A percentile compares a stretch with the other conserved stretches of the same genome.
Evolutionary conservation across 2,113 vertebrate species (phyloP).

Genomic region (Tapirus terrestris): DNA sequence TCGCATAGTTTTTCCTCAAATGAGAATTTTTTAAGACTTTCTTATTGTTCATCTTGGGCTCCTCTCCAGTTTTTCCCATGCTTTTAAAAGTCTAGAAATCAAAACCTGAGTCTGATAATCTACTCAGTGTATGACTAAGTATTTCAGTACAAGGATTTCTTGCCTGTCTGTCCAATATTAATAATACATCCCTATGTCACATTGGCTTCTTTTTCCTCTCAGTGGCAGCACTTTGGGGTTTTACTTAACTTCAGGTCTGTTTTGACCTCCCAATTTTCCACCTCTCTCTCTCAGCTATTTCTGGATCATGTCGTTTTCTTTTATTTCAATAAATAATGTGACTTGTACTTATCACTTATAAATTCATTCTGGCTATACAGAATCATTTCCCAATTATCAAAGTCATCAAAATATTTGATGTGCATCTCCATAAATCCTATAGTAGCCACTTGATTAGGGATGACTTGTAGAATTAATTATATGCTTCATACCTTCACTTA

Average conservation of each 20-base stretch:
- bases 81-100: background rate
- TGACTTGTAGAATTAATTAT: background rate
- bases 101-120: background rate
- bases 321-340: background rate
- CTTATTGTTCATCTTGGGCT: background rate
- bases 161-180: background rate
- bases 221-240: background rate
- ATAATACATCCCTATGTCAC: background rate
- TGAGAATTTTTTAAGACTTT: background rate
- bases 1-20: background rate
- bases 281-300: background rate
- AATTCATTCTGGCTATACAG: background rate
- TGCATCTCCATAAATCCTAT: background rate
- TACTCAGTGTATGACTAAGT: background rate
- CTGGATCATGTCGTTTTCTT: background rate
- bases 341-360: background rate
- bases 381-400: background rate
- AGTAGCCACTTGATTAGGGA: background rate
- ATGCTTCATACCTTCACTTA: background rate
- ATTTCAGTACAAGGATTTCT: background rate
- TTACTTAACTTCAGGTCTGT: background rate
- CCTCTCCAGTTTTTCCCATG: background rate
- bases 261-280: background rate
- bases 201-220: background rate
- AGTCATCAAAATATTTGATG: background rate